phyloP scores from a whole-genome alignment of 1,140 invertebrate species.

The Cydia pomonella region DNA sequence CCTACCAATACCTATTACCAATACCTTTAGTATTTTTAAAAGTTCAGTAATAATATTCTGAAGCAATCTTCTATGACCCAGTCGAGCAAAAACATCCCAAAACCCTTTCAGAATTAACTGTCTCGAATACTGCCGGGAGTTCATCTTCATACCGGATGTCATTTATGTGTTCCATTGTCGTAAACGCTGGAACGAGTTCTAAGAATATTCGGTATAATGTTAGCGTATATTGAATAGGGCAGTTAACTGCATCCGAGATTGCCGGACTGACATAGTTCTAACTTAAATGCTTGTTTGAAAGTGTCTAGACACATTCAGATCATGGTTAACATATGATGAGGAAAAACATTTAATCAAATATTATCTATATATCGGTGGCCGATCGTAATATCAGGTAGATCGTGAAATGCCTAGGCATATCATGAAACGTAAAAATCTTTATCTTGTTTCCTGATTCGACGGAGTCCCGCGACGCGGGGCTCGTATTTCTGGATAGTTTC shows the following conservation, averaged over 20 bases:
- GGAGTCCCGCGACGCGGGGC: too few relatives aligned
- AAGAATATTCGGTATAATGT: background rate
- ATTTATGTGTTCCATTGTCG: slow-evolving; percentile 3
- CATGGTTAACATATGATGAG: background rate
- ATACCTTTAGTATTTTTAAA: too few relatives aligned
- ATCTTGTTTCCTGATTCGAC: too few relatives aligned
- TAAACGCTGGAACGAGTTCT: slow-evolving; percentile 7
- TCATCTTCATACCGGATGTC: slow-evolving; percentile 14
- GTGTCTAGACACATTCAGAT: background rate
- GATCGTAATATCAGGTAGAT: too few relatives aligned
- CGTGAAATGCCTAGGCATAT: too few relatives aligned
- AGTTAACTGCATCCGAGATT: background rate
- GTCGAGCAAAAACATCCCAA: background rate
- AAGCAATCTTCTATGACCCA: too few relatives aligned
- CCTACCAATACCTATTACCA: too few relatives aligned
- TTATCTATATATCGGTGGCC: too few relatives aligned
- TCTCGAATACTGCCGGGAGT: background rate
- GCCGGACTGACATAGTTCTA: background rate
- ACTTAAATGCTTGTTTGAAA: background rate
- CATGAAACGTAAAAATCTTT: too few relatives aligned
- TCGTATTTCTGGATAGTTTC: too few relatives aligned
- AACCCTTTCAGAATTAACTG: slow-evolving; percentile 1
- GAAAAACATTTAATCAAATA: background rate
- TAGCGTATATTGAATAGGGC: slow-evolving; percentile 1
- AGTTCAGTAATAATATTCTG: too few relatives aligned